phyloP scores from a whole-genome alignment of 2,797 vertebrate genomes.

The Centropyge bicolor region DNA sequence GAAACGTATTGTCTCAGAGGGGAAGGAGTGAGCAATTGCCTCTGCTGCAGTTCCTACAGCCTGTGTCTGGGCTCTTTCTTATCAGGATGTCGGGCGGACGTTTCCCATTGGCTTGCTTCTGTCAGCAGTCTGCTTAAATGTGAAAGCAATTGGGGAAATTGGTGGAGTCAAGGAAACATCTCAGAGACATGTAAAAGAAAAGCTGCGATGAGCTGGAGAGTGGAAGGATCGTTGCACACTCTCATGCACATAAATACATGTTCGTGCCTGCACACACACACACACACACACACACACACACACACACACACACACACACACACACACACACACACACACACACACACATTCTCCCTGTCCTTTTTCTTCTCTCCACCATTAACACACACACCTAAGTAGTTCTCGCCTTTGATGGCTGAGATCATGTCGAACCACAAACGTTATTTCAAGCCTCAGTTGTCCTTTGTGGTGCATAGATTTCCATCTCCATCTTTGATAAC shows the following conservation, averaged over 20 bases:
- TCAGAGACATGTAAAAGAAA: conserved; percentile 66
- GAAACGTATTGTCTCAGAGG: conserved; percentile 49
- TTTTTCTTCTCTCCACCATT: conserved; percentile 13
- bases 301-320: not conserved
- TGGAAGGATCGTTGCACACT: conserved; percentile 11
- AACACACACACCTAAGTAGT: conserved; percentile 15
- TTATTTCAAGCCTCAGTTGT: conserved; percentile 20
- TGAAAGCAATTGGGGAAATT: conserved; percentile 83
- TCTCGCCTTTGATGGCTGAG: conserved; percentile 35
- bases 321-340: not conserved
- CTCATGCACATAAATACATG: not conserved
- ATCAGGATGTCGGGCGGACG: conserved; percentile 78
- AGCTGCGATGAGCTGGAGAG: conserved; percentile 48
- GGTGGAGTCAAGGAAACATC: conserved; percentile 74
- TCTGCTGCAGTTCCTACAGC: conserved; percentile 57
- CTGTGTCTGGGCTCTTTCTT: conserved; percentile 69
- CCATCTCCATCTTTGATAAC: conserved; percentile 26
- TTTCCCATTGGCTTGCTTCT: conserved; percentile 73
- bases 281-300: not conserved
- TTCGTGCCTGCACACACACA: not conserved
- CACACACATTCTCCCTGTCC: not conserved
- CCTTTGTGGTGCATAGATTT: conserved; percentile 41
- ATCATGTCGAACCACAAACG: conserved; percentile 26
- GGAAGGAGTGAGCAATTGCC: conserved; percentile 57
- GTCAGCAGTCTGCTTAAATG: conserved; percentile 80